phyloP scores from a whole-genome alignment of 2,888 invertebrate species.

The Epiblema foenella region DNA sequence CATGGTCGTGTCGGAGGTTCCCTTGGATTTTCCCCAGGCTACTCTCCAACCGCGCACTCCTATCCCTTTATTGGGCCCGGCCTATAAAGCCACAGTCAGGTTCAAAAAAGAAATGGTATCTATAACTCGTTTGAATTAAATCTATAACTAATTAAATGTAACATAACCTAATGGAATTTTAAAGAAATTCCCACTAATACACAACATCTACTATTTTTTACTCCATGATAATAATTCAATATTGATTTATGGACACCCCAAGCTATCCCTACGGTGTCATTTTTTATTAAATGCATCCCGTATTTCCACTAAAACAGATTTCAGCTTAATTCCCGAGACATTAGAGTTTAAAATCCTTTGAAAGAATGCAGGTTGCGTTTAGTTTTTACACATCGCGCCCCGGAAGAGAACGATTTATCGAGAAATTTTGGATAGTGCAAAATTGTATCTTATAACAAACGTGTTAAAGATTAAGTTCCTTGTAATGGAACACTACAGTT shows the following conservation, averaged over 20 bases:
- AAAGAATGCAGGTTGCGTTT: background rate
- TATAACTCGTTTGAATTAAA: background rate
- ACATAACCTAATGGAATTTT: background rate
- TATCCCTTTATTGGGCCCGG: no score
- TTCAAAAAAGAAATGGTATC: no score
- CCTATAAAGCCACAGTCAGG: no score
- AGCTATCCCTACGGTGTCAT: conserved; percentile 38
- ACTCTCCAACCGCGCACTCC: no score
- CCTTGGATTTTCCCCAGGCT: no score
- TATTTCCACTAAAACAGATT: background rate
- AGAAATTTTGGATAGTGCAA: background rate
- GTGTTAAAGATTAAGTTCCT: background rate
- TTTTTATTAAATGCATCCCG: conserved; percentile 43
- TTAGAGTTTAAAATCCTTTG: conserved; percentile 5
- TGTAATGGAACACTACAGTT: background rate
- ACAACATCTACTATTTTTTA: conserved; percentile 2
- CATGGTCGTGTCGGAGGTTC: no score
- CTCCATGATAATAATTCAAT: conserved; percentile 37
- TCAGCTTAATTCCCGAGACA: background rate
- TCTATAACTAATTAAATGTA: conserved; percentile 2
- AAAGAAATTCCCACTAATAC: conserved; percentile 18
- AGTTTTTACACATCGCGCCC: conserved; percentile 17
- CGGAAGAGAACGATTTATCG: background rate
- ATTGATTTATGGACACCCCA: conserved; percentile 48
- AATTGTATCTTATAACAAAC: background rate